These are phyloP conservation scores for Pachymerium ferrugineum DNA, from an alignment of 2,888 invertebrate species.

Conservation along the genomic window DNA sequence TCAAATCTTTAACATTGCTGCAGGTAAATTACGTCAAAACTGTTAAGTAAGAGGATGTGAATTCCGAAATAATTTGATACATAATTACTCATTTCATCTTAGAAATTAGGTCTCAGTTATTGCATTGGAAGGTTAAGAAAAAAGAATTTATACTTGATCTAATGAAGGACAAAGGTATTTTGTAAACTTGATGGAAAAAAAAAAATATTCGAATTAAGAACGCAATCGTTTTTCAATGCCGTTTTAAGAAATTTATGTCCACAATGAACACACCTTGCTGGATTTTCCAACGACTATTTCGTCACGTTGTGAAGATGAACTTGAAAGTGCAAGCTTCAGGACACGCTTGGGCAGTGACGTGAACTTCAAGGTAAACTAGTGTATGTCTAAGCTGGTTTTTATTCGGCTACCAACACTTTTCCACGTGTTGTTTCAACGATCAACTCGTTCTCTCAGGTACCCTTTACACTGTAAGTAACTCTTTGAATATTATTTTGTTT, in stretches of 20 bases:
- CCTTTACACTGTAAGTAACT: background rate
- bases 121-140: too few species aligned
- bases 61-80: too few species aligned
- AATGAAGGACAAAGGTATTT: too few species aligned
- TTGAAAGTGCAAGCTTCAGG: conserved; percentile 19
- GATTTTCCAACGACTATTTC: background rate
- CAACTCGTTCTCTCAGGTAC: background rate
- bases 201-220: too few species aligned
- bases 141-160: too few species aligned
- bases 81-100: too few species aligned
- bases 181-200: too few species aligned
- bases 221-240: background rate
- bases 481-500: background rate
- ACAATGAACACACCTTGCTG: conserved; percentile 12
- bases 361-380: conserved; percentile 12
- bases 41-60: too few species aligned
- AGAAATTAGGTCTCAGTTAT: too few species aligned
- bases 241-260: too few species aligned
- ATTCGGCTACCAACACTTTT: conserved; percentile 9
- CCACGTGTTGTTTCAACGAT: background rate
- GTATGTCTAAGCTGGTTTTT: background rate
- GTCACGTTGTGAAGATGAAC: background rate
- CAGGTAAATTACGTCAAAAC: too few species aligned
- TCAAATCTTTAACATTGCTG: too few species aligned
- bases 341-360: conserved; percentile 22